These are phyloP conservation scores for Setophaga kirtlandii DNA, from an alignment of 2,113 vertebrate genomes.

Conservation along the genomic window DNA sequence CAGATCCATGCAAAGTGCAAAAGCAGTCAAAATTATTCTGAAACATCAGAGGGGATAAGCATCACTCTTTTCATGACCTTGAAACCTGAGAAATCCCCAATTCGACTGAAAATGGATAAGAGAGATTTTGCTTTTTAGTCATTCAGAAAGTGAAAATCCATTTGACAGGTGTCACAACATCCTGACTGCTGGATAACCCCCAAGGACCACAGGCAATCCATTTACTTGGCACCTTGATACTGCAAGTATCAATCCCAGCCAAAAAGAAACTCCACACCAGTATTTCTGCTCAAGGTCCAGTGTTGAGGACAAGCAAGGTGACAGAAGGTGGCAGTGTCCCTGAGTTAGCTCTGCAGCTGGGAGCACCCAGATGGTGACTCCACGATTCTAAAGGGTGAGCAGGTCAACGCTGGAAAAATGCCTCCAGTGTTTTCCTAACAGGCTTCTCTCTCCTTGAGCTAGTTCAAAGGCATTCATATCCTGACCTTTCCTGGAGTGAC, in stretches of 20 bases:
- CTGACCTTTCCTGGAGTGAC: neutral
- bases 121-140: conserved; percentile 44
- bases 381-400: accelerated
- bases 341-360: neutral
- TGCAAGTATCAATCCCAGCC: conserved; percentile 7
- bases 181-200: conserved; percentile 29
- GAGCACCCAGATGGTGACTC: neutral
- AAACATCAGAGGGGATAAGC: conserved; percentile 10
- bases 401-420: neutral
- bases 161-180: conserved; percentile 71
- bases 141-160: conserved; percentile 50
- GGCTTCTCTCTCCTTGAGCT: neutral
- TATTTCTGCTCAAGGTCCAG: neutral
- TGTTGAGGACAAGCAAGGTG: neutral
- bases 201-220: neutral
- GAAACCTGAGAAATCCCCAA: conserved; percentile 68
- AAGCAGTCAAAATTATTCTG: conserved; percentile 19
- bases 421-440: neutral
- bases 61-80: conserved; percentile 59
- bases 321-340: neutral
- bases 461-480: neutral
- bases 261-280: conserved; percentile 19
- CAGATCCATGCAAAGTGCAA: conserved; percentile 11
- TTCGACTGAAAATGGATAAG: conserved; percentile 56
- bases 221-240: conserved; percentile 15